Base-by-base conservation (phyloP, 2,113 vertebrate genomes). In the Donacobius atricapilla region DNA sequence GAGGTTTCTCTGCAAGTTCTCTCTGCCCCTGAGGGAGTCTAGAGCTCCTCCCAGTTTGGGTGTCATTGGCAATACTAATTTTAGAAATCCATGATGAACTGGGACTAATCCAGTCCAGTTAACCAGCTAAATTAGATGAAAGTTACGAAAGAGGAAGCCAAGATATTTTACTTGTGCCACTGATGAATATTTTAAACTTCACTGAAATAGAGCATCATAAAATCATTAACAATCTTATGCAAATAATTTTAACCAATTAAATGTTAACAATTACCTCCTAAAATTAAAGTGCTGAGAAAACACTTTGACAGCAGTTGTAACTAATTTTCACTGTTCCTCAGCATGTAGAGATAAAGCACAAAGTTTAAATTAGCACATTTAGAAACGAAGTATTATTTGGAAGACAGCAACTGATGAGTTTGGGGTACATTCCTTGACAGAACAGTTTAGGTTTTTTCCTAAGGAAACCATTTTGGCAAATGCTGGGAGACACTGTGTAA, bases 31-130 rank as follows among this genome's bases (percentile, higher is more conserved):
- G 11, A 40, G 12, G 17, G 17, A 75, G 16, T 18, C 7, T 12
- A 40, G 9, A 45, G 8, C 11, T 47, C 16, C 39, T 40, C 24
- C 14, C n/a, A 68, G 20, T 47, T 53, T 23, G 22, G 22, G 6
- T 40, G 16, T 45, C 7, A 19, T 15, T 0, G 0, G 10, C 5
- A 89, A 39, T n/a, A 45, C 2, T 30, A 15, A 45, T 40, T 60
- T 87, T 66, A 40, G 50, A 85, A 85, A 40, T 75, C 27, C 10
- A 8, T 33, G 21, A 11, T 1, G 0, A 88, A 11, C 17, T 48
- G 65, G 68, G 8, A 64, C 24, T 45, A 42, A 54, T 24, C 5
- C 23, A 40, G 12, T 58, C 17, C 10, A 47, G 18, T 57, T 45
- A 76, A n/a, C 8, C 30, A 45, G 7, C 21, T 72, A 83, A 93